A percentile compares a stretch with the other conserved stretches of the same genome.
Evolutionary conservation across 2,888 invertebrate species (phyloP).

Genomic region (Microctonus aethiopoides): DNA sequence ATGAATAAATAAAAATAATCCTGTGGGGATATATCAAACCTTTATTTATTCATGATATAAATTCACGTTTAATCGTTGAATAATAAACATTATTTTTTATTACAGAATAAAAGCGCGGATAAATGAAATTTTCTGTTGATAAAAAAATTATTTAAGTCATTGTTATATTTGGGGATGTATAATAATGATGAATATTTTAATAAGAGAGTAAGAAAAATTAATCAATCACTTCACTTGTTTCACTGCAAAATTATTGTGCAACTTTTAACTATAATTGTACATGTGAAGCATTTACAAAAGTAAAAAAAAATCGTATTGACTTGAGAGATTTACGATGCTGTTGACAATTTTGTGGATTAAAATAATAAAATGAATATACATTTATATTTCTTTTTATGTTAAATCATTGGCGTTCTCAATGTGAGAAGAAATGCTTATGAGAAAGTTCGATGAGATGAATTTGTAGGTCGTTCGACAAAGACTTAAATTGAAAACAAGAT

Average conservation of each 20-base stretch:
- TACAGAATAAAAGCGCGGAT: too few species aligned
- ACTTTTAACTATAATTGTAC: background rate
- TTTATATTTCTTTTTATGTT: background rate
- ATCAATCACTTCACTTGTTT: background rate
- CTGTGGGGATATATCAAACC: too few species aligned
- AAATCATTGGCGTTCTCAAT: background rate
- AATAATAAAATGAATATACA: background rate
- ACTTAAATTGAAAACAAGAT: background rate
- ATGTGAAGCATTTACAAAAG: background rate
- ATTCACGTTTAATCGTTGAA: too few species aligned
- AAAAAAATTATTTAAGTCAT: background rate
- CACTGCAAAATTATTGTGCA: background rate
- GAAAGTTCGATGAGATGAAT: constrained; percentile 12
- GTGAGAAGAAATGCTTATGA: background rate
- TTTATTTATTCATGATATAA: too few species aligned
- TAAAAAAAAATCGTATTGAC: background rate
- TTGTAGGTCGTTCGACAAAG: constrained; percentile 6
- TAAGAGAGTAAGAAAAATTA: background rate
- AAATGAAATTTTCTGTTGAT: too few species aligned
- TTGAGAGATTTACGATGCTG: background rate
- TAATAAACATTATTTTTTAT: too few species aligned
- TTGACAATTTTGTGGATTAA: background rate
- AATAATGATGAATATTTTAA: background rate
- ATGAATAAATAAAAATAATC: too few species aligned
- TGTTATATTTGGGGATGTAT: background rate